Conservation (phyloP, 2,888 invertebrate genomes). For the Xylota segnis region DNA sequence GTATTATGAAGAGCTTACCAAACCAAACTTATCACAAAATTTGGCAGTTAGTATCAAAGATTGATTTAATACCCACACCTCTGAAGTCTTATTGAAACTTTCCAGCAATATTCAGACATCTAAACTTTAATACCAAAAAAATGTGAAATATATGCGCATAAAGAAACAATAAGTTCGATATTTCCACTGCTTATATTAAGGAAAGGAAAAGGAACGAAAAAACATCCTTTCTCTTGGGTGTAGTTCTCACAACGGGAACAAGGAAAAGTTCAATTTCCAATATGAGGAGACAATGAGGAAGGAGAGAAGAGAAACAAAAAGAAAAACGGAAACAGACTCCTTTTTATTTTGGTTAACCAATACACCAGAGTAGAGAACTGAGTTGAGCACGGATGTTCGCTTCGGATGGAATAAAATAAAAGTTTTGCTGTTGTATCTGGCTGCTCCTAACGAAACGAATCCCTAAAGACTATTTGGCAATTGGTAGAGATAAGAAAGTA, state of each 20-base stretch:
- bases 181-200: constrained; percentile 20
- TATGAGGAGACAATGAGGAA: background rate
- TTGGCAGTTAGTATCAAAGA: background rate
- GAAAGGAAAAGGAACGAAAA: background rate
- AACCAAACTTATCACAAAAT: too few species aligned
- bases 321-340: constrained; percentile 10
- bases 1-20: too few species aligned
- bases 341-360: constrained; percentile 35
- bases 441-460: constrained; percentile 35
- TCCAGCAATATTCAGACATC: background rate
- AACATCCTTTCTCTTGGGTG: constrained; percentile 34
- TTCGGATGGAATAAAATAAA: constrained; percentile 31
- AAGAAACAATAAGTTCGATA: constrained; percentile 45
- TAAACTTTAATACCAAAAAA: constrained; percentile 3
- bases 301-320: constrained; percentile 3
- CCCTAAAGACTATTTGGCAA: constrained; percentile 63
- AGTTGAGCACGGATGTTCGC: constrained; percentile 12
- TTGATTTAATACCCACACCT: background rate
- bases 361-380: constrained; percentile 5
- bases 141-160: constrained; percentile 28
- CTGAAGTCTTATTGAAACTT: background rate
- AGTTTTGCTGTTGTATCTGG: constrained; percentile 18
- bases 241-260: constrained; percentile 25
- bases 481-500: constrained; percentile 58
- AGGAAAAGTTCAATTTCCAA: constrained; percentile 35